These are phyloP conservation scores for Hystrix brachyura DNA, from an alignment of 2,113 vertebrate species.

Conservation along the genomic window DNA sequence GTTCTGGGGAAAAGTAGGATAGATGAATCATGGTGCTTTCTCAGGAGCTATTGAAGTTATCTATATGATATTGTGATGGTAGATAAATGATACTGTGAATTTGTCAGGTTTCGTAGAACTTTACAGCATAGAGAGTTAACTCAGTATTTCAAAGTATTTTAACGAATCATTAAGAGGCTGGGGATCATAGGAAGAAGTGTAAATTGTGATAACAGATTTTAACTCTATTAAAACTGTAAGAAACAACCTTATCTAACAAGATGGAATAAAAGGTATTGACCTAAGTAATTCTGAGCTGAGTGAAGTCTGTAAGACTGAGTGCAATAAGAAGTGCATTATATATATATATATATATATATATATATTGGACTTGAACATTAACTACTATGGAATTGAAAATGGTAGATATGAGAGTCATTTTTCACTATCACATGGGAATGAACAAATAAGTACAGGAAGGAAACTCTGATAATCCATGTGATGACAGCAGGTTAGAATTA, in stretches of 20 bases:
- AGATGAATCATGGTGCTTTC: not conserved
- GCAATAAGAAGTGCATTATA: not conserved
- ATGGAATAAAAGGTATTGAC: not conserved
- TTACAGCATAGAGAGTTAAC: not conserved
- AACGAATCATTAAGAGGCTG: not conserved
- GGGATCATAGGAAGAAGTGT: not conserved
- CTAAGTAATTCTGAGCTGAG: not conserved
- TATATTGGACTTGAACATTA: not conserved
- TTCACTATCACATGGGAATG: not conserved
- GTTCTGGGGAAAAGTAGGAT: not conserved
- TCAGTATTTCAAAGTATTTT: not conserved
- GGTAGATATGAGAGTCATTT: not conserved
- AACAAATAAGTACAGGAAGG: not conserved
- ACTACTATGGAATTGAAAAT: not conserved
- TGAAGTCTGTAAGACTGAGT: not conserved
- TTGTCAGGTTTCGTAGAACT: not conserved
- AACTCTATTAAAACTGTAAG: not conserved
- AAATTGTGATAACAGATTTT: not conserved
- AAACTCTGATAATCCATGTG: not conserved
- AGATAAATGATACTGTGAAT: not conserved
- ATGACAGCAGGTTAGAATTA: not conserved
- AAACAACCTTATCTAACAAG: not conserved
- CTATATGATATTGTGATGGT: not conserved
- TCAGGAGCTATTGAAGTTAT: not conserved
- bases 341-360: not conserved